These are phyloP conservation scores for Sinohyriopsis cumingii DNA, from an alignment of 2,888 invertebrate genomes.

Conservation along the genomic window DNA sequence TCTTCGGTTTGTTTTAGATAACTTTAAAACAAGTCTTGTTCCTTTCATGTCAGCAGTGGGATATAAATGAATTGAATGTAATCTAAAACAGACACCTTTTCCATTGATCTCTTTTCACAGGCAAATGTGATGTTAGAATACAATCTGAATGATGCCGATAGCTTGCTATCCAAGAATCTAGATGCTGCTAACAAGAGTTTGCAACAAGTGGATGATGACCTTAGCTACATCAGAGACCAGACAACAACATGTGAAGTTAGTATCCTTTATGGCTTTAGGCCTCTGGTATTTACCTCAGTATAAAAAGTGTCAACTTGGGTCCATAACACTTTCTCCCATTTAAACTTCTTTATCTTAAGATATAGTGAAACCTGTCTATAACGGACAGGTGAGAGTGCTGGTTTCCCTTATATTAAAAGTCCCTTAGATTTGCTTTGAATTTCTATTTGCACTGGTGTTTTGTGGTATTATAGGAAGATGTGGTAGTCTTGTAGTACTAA, in stretches of 20 bases:
- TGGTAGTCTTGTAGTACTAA: no score
- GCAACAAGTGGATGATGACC: conserved; percentile 89
- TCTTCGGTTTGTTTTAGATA: no score
- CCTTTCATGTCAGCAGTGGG: background rate
- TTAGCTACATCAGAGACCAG: conserved; percentile 96
- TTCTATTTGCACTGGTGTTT: no score
- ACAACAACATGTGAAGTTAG: conserved; percentile 98
- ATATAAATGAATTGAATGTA: background rate
- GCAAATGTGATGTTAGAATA: conserved; percentile 99
- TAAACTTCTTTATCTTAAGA: no score
- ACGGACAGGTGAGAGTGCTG: no score
- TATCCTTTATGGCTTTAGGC: conserved; percentile 66
- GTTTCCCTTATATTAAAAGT: no score
- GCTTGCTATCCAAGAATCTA: conserved; percentile 80
- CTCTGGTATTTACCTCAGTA: no score
- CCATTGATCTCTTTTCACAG: conserved; percentile 53
- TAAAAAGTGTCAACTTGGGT: no score
- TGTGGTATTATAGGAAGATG: no score
- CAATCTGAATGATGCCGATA: conserved; percentile 90
- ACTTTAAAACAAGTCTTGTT: background rate
- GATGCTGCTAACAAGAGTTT: conserved; percentile 86
- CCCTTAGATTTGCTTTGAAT: no score
- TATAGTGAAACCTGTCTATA: no score
- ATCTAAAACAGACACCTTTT: background rate
- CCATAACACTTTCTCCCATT: no score